Evolutionary conservation across 1,140 invertebrate genomes (phyloP), one percentile per base, ranked within the genome.

Genomic region (Ooceraea biroi): DNA sequence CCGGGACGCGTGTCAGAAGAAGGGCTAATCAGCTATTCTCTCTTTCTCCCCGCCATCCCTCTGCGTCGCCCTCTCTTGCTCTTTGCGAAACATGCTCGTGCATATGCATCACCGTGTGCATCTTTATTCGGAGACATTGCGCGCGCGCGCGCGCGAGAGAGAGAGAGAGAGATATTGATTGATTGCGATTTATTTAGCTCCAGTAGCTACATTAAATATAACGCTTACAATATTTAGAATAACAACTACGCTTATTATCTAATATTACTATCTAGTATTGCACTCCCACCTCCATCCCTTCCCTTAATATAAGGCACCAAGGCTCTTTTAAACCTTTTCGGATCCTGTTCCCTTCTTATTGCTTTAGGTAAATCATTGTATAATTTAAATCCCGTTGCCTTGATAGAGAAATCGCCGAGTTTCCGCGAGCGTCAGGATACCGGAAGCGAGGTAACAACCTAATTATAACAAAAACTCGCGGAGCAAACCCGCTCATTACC

Each of bases 401-500:
- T 77, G 36, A 80, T 80, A 69, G 69, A 71, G 76, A 80, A 80
- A 78, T 78, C 63, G 41, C 61, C 3, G 74, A 36, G 36, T 7
- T 44, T 68, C 36, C 50, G 36, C 36, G 48, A 78, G 10, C 10
- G 22, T 44, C 73, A 22, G 52, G 7, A 57, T 69, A 69, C 76
- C 36, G 76, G 76, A 71, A 57, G 65, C 65, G 48, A 19, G 22
- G 25, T 66, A 66, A 48, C 76, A 71, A 80, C 50, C 76, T 80
- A 80, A 80, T 80, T 80, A 80, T 69, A 80, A 80, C 76, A 80
- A 80, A 80, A 80, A 80, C 76, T 80, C 69, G 19, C 17, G 44
- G 76, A n/a, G n/a, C n/a, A n/a, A n/a, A n/a, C n/a, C 50, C 65
- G 36, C 76, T 80, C 65, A 80, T 80, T 71, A 71, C 65, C 50